Conservation (phyloP, 1,140 invertebrate genomes). For the Dolichoris vasculosae region DNA sequence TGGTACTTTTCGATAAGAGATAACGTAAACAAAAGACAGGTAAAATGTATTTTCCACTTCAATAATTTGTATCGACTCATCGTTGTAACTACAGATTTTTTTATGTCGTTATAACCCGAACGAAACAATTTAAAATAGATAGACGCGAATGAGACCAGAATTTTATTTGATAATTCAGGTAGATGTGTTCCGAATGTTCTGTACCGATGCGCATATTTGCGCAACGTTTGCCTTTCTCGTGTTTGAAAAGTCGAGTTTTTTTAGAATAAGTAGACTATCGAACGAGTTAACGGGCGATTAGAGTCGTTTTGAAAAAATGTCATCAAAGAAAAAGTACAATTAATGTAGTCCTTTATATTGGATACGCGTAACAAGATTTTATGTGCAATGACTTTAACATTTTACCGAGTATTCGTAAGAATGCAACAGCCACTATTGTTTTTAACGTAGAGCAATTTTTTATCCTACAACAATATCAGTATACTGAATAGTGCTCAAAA, state of each 20-base stretch:
- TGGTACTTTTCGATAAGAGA: conserved; percentile 40
- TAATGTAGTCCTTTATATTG: conserved; percentile 21
- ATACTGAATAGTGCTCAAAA: conserved; percentile 19
- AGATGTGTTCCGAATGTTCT: conserved; percentile 32
- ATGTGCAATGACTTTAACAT: conserved; percentile 38
- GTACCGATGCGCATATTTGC: neutral
- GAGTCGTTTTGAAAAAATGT: conserved; percentile 34
- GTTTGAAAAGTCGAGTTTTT: conserved; percentile 35
- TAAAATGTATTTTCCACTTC: conserved; percentile 28
- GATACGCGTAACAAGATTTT: conserved; percentile 8
- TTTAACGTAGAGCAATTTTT: conserved; percentile 43
- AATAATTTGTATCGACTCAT: conserved; percentile 41
- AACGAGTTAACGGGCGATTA: conserved; percentile 10
- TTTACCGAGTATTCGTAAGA: conserved; percentile 35
- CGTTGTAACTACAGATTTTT: conserved; percentile 38
- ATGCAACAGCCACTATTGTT: conserved; percentile 20
- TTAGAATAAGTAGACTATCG: conserved; percentile 34
- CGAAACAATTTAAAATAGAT: neutral
- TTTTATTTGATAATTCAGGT: conserved; percentile 32
- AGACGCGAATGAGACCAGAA: conserved; percentile 3
- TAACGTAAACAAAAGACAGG: neutral
- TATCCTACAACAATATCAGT: conserved; percentile 39
- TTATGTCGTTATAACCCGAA: conserved; percentile 21
- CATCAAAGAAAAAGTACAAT: conserved; percentile 46
- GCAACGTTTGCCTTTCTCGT: conserved; percentile 43